Conservation (phyloP, 2,113 vertebrate species). For the Grantiella picta region DNA sequence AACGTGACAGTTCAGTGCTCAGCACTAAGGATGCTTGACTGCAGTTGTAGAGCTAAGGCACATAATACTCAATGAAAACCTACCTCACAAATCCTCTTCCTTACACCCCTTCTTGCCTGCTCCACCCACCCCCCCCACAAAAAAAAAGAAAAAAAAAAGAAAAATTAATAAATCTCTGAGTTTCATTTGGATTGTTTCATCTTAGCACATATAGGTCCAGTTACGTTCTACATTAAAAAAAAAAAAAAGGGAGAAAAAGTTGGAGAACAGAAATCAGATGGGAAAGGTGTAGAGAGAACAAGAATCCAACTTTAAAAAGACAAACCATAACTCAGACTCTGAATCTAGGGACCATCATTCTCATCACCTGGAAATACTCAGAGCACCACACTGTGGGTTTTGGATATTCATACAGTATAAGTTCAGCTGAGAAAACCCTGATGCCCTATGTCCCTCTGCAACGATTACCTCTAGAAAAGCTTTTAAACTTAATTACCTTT, state of each 20-base stretch:
- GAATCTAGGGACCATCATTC: not conserved
- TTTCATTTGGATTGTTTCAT: not conserved
- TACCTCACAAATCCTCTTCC: not conserved
- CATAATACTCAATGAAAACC: not conserved
- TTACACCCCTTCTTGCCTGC: not conserved
- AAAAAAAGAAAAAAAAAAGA: not conserved
- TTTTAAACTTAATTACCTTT: not conserved
- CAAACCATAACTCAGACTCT: not conserved
- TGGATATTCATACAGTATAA: not conserved
- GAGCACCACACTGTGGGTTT: not conserved
- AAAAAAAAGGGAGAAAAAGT: not conserved
- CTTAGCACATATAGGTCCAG: not conserved
- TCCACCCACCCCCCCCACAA: accelerated
- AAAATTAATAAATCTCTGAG: not conserved
- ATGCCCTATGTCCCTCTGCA: not conserved
- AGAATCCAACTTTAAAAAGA: not conserved
- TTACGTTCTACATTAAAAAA: not conserved
- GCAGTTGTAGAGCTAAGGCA: not conserved
- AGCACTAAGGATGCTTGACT: not conserved
- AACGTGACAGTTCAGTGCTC: not conserved
- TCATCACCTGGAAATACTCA: not conserved
- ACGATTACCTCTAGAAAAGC: not conserved
- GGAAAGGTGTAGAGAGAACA: not conserved
- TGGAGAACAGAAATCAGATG: not conserved
- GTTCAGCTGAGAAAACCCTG: not conserved